Evolutionary conservation across 2,888 invertebrate genomes (phyloP), one percentile per base, ranked within the genome.

Genomic region (Coenonympha arcania): DNA sequence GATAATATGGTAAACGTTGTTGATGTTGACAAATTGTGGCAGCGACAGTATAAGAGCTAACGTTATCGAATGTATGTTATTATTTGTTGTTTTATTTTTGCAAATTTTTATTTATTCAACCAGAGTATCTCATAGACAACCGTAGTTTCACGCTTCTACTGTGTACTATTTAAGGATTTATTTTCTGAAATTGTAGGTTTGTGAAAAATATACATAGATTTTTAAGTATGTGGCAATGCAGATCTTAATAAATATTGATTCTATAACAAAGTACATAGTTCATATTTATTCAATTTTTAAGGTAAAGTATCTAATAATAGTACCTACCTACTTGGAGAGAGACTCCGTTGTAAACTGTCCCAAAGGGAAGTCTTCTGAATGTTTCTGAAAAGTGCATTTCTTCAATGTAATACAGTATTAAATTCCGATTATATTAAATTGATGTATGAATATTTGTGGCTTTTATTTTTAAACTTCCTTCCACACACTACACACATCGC

Each of bases 391-490:
- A 91, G 93, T 93, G 93, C 93, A 93, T 93, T 93, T 93, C 93
- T 92, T 92, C 91, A 92, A 92, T 92, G 91, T 92, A 92, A 92
- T 92, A 92, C 92, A 92, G 92, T 92, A 92, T 92, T 92, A 92
- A 90, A 90, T 90, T 90, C 89, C 75, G 83, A 85, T 81, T 86
- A 87, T 86, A 87, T 82, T 86, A 86, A 87, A 87, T 85, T 81
- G 76, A 86, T 86, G 80, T 85, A 82, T 80, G 73, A 79, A 52
- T n/a, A 46, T 34, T 30, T 18, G 11, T 16, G 39, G 1, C 22
- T 51, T 52, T 47, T 39, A 50, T 50, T 56, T 50, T 15, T 8
- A 39, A 9, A 9, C 9, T 34, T 34, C 11, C 13, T 3, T 9
- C n/a, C 9, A 4, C n/a, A 28, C 28, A 28, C 4, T 11, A 20